Base-by-base conservation (phyloP, 2,888 invertebrate species). In the Caenorhabditis macrosperma region DNA sequence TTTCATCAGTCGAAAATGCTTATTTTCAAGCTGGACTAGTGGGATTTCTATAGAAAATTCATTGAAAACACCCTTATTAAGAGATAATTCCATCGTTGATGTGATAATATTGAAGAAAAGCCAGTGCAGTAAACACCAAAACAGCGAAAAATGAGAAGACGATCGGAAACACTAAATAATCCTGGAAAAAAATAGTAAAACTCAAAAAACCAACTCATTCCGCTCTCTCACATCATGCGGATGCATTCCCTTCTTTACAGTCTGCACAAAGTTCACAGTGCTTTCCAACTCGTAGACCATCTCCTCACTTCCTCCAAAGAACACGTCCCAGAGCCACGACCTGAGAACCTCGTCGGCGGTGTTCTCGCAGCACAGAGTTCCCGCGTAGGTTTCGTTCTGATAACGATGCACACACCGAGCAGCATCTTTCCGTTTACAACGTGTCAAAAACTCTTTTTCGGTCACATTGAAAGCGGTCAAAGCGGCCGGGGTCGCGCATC, bases 251-350 rank as follows among this genome's bases (percentile, higher is more conserved):
- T 61, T 46, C 10, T 20, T 57, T 6, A 26, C 35, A 1, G 57
- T 44, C 35, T 59, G n/a, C 17, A 64, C 26, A 57, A 59, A 74
- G 1, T 22, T 17, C 0, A 52, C 52, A 26, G 64, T 74, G 41
- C 48, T 63, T 22, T 59, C 30, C 28, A 74, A 38, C 22, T 64
- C 48, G 20, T 30, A 48, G 0, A n/a, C 15, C 55, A 74, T n/a
- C 38, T 74, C 74, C 17, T 52, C 50, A 28, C 28, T 74, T 1
- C 38, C 26, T n/a, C 74, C 74, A n/a, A 74, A 74, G 20, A 64
- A 74, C 17, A 63, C 22, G 33, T 64, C 55, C 57, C 61, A 74
- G 9, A 74, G 24, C 74, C 74, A 74, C 44, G 74, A 74, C n/a
- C 2, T 10, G 20, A 64, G 52, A 33, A 74, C 30, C 26, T 74